These are phyloP conservation scores for Rhagonycha lutea DNA, from an alignment of 2,888 invertebrate genomes.

Conservation along the genomic window DNA sequence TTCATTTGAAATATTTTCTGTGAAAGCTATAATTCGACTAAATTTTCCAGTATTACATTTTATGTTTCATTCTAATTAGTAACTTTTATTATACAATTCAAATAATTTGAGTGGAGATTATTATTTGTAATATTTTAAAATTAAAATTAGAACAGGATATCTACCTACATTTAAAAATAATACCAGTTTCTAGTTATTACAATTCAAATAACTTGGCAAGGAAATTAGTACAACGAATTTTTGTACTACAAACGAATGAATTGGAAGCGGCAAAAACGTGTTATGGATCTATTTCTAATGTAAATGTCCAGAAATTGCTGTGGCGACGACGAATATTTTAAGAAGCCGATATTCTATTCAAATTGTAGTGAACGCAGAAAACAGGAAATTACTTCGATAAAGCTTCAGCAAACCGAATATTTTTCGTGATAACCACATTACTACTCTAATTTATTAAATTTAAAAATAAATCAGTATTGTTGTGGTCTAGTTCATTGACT, in stretches of 20 bases:
- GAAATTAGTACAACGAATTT: not conserved
- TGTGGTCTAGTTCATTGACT: not conserved
- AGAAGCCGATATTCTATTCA: constrained; percentile 4
- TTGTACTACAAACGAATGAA: constrained; percentile 8
- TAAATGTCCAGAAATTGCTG: constrained; percentile 15
- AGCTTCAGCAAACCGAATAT: not conserved
- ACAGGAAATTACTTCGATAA: not conserved
- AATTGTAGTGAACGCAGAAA: not conserved
- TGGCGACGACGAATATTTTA: constrained; percentile 9
- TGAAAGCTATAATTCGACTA: no score
- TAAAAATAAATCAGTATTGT: not conserved
- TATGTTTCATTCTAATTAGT: not conserved
- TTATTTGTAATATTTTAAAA: not conserved
- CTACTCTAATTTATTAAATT: not conserved
- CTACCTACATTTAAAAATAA: not conserved
- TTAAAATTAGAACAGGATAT: not conserved
- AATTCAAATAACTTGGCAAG: constrained; percentile 24
- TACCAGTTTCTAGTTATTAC: constrained; percentile 14
- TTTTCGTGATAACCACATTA: not conserved
- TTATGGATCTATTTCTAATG: constrained; percentile 15
- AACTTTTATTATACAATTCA: no score
- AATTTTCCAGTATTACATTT: not conserved
- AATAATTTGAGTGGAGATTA: no score
- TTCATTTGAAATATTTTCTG: not conserved
- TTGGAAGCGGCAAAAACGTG: constrained; percentile 17